Evolutionary conservation across 2,888 invertebrate genomes (phyloP).

Genomic region (Sminthurides aquaticus): DNA sequence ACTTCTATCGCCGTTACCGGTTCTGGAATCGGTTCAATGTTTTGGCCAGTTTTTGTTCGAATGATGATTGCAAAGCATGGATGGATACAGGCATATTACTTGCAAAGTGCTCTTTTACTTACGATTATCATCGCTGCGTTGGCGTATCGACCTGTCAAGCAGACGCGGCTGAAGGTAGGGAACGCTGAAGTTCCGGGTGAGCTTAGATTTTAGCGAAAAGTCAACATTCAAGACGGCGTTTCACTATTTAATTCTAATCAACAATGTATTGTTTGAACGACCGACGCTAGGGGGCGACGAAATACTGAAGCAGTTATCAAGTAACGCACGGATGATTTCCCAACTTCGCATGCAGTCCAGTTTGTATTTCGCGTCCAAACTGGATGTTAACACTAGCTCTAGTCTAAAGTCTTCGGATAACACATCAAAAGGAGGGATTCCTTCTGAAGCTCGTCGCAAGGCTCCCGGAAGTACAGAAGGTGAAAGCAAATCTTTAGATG

Average conservation of each 20-base stretch:
- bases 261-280: too few relatives aligned
- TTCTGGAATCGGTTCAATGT: conserved; percentile 85
- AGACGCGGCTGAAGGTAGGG: background rate
- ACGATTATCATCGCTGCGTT: conserved; percentile 68
- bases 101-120: conserved; percentile 67
- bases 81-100: conserved; percentile 69
- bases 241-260: too few relatives aligned
- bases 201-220: too few relatives aligned
- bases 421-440: too few relatives aligned
- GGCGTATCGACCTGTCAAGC: conserved; percentile 64
- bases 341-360: background rate
- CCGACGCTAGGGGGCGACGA: background rate
- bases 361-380: background rate
- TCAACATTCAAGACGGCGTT: too few relatives aligned
- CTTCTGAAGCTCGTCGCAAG: too few relatives aligned
- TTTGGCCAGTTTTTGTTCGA: conserved; percentile 69
- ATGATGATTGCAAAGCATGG: conserved; percentile 56
- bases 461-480: too few relatives aligned
- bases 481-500: too few relatives aligned
- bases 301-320: background rate
- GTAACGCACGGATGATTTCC: background rate
- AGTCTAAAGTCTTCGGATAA: too few relatives aligned
- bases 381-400: too few relatives aligned
- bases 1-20: conserved; percentile 94
- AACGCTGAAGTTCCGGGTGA: background rate